A percentile compares a stretch with the other conserved stretches of the same genome.
Evolutionary conservation across 1,140 invertebrate genomes (phyloP).

Genomic region (Aphaenogaster ashmeadi): DNA sequence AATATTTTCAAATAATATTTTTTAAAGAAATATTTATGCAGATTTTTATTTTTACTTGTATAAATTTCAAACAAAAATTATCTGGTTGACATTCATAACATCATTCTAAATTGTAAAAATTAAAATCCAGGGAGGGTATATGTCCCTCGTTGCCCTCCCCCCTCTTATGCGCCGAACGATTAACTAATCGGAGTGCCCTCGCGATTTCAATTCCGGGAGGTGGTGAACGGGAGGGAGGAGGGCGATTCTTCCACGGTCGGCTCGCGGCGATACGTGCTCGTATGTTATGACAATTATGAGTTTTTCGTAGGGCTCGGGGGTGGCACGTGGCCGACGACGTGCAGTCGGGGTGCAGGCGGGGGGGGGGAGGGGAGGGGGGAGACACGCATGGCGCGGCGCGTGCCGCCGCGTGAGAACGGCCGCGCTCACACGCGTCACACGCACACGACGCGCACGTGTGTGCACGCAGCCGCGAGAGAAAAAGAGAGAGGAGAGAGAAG

Average conservation of each 20-base stretch:
- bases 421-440: constrained; percentile 84
- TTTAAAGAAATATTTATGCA: no score
- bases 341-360: background rate
- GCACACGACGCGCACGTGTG: constrained; percentile 70
- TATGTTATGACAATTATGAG: constrained; percentile 86
- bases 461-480: constrained; percentile 19
- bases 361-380: constrained; percentile 42
- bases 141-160: no score
- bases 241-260: constrained; percentile 39
- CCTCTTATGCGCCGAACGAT: background rate
- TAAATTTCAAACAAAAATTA: no score
- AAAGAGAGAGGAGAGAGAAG: background rate
- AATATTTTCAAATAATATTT: no score
- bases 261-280: constrained; percentile 33
- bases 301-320: constrained; percentile 80
- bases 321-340: constrained; percentile 82
- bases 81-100: no score
- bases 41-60: no score
- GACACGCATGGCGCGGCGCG: constrained; percentile 74
- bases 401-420: constrained; percentile 85
- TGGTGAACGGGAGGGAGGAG: background rate
- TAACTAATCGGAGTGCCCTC: constrained; percentile 32
- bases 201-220: constrained; percentile 35
- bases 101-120: no score
- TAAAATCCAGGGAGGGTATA: no score